Percentiles rank a stretch among this genome's conserved stretches.
Conservation (phyloP, 2,888 invertebrate species). For the Fragum fragum region DNA sequence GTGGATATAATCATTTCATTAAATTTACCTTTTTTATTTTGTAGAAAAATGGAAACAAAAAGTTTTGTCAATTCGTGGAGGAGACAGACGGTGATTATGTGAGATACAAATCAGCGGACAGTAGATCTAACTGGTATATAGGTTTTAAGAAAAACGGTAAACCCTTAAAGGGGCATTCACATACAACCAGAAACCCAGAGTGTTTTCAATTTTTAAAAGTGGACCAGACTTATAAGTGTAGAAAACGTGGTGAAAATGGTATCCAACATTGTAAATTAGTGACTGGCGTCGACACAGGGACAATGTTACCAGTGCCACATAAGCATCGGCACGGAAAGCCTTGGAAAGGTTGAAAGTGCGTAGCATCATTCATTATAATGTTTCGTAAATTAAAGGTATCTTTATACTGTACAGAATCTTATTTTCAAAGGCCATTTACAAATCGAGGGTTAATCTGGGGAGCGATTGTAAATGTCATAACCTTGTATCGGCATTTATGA, state of each 20-base stretch:
- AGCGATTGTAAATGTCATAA: neutral
- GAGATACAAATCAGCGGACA: constrained; percentile 43
- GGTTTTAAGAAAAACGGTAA: constrained; percentile 59
- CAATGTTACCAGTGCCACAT: neutral
- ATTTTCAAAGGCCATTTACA: constrained; percentile 24
- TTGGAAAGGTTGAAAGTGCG: constrained; percentile 13
- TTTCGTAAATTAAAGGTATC: constrained; percentile 26
- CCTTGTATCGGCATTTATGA: neutral
- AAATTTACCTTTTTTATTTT: constrained; percentile 22
- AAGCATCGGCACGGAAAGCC: constrained; percentile 35
- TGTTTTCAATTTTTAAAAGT: constrained; percentile 60
- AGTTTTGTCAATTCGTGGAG: constrained; percentile 47
- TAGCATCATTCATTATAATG: neutral
- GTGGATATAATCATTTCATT: too few relatives aligned
- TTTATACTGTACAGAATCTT: constrained; percentile 26
- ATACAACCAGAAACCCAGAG: constrained; percentile 39
- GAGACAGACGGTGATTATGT: constrained; percentile 31
- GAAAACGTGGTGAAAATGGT: constrained; percentile 13
- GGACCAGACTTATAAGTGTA: constrained; percentile 18
- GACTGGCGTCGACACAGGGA: neutral
- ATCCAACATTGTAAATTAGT: constrained; percentile 20
- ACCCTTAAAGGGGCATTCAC: constrained; percentile 53
- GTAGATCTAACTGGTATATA: constrained; percentile 40
- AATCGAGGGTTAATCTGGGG: neutral
- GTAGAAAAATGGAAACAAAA: constrained; percentile 43